These are phyloP conservation scores for Merodon equestris DNA, from an alignment of 2,888 invertebrate genomes.

Conservation along the genomic window DNA sequence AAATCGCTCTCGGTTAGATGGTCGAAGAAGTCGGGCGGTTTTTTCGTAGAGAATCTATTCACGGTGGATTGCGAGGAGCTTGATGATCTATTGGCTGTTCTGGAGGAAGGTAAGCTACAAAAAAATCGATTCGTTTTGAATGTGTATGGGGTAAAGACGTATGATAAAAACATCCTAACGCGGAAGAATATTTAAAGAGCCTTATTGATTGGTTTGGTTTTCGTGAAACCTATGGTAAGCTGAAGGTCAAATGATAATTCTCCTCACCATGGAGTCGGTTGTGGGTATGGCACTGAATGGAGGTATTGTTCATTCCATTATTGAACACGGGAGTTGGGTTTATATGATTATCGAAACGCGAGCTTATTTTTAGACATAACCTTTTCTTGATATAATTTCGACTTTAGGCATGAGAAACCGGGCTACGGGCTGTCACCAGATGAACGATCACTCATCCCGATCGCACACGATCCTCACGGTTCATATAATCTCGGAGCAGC, in stretches of 20 bases:
- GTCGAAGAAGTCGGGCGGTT: constrained; percentile 95
- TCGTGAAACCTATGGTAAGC: not conserved
- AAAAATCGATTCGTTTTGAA: constrained; percentile 40
- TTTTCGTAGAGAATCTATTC: constrained; percentile 98
- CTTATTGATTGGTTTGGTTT: not conserved
- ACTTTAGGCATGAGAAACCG: constrained; percentile 91
- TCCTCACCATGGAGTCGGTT: too few species aligned
- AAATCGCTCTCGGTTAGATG: constrained; percentile 92
- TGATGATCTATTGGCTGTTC: constrained; percentile 93
- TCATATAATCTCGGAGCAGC: constrained; percentile 91
- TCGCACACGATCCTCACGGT: constrained; percentile 91
- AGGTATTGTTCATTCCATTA: too few species aligned
- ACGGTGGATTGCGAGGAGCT: constrained; percentile 95
- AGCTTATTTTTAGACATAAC: not conserved
- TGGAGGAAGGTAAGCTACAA: constrained; percentile 89
- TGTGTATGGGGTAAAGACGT: not conserved
- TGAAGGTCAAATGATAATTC: too few species aligned
- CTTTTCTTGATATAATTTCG: constrained; percentile 2
- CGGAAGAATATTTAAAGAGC: too few species aligned
- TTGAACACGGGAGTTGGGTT: too few species aligned
- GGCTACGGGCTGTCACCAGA: constrained; percentile 92
- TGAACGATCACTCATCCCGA: constrained; percentile 95
- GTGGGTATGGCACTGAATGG: too few species aligned
- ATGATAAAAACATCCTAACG: not conserved
- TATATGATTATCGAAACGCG: too few species aligned